A percentile compares a stretch with the other conserved stretches of the same genome.
Conservation (phyloP, 2,888 invertebrate species). For the Rhabditoides inermis region DNA sequence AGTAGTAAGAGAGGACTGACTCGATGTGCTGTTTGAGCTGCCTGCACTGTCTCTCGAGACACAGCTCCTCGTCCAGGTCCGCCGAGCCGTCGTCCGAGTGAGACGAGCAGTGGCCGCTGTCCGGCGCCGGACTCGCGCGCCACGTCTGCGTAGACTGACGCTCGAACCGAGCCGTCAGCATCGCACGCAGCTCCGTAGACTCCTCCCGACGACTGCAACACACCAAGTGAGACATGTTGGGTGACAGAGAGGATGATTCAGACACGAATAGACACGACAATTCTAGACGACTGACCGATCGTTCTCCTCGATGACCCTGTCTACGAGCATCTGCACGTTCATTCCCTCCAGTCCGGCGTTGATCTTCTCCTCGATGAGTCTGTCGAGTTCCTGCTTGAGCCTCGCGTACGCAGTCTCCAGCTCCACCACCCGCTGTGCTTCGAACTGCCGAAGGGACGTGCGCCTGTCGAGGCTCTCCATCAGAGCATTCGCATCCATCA, state of each 20-base stretch:
- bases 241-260: no score
- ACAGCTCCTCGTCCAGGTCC: slow-evolving; percentile 32
- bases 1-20: slow-evolving; percentile 21
- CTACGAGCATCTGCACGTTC: slow-evolving; percentile 21
- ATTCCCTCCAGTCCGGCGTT: slow-evolving; percentile 11
- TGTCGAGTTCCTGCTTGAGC: slow-evolving; percentile 24
- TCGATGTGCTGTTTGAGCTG: slow-evolving; percentile 27
- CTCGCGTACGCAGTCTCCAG: slow-evolving; percentile 23
- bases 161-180: slow-evolving; percentile 32
- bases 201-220: slow-evolving; percentile 29
- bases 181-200: slow-evolving; percentile 29
- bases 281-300: slow-evolving; percentile 23
- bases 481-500: slow-evolving; percentile 27
- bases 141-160: no score
- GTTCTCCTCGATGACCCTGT: slow-evolving; percentile 33
- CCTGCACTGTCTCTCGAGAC: slow-evolving; percentile 29
- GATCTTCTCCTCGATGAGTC: slow-evolving; percentile 15
- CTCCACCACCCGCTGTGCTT: slow-evolving; percentile 17
- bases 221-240: not conserved
- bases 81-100: slow-evolving; percentile 27
- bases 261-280: no score
- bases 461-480: slow-evolving; percentile 29
- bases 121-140: no score
- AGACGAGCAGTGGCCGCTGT: slow-evolving; percentile 24
- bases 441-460: slow-evolving; percentile 28